Evolutionary conservation across 2,797 vertebrate genomes (phyloP).

Genomic region (Xiphorhynchus erythropygius): DNA sequence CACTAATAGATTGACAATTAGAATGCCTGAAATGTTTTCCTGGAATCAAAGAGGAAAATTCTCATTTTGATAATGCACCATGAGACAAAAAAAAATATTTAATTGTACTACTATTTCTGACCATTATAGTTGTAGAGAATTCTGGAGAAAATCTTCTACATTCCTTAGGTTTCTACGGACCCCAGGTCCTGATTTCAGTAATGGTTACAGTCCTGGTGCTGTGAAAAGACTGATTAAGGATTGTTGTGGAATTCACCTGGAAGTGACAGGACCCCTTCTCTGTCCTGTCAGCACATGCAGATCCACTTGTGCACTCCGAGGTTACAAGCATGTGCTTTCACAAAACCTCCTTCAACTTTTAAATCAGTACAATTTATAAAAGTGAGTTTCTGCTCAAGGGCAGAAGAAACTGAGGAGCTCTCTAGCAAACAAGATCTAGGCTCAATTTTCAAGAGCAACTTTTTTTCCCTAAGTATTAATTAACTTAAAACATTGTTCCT

Average conservation of each 20-base stretch:
- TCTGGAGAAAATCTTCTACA: background rate
- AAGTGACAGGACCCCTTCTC: background rate
- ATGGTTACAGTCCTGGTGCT: background rate
- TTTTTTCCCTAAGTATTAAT: background rate
- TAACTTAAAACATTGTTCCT: constrained; percentile 30
- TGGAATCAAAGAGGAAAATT: constrained; percentile 60
- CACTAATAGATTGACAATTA: constrained; percentile 28
- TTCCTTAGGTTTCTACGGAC: background rate
- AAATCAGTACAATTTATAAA: background rate
- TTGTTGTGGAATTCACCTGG: background rate
- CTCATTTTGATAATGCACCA: constrained; percentile 58
- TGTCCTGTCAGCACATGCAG: background rate
- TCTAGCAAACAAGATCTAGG: background rate
- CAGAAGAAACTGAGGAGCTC: background rate
- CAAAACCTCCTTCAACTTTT: background rate
- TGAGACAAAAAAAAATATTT: background rate
- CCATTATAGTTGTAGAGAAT: background rate
- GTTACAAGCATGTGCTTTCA: background rate
- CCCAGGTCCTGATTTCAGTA: background rate
- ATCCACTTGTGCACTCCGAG: background rate
- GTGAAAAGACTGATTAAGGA: background rate
- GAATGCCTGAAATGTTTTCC: constrained; percentile 61
- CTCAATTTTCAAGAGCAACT: background rate
- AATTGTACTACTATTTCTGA: constrained; percentile 23
- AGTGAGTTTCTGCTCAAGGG: background rate